Evolutionary conservation across 2,113 vertebrate species (phyloP).

Genomic region (Arenaria interpres): DNA sequence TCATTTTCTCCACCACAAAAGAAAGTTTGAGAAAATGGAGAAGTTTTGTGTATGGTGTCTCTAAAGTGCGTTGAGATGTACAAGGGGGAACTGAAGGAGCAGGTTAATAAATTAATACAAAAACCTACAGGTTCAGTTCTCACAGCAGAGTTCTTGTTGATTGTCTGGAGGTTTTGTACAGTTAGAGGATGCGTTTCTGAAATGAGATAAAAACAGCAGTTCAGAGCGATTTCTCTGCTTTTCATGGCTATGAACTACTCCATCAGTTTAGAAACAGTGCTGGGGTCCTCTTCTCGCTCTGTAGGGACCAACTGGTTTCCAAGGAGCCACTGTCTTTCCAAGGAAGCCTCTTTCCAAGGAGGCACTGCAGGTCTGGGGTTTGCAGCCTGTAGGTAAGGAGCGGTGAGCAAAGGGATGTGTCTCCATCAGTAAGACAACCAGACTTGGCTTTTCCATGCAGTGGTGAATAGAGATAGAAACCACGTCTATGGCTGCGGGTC

Average conservation of each 20-base stretch:
- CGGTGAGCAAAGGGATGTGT: neutral
- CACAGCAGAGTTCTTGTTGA: neutral
- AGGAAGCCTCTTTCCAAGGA: too few relatives aligned
- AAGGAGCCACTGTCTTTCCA: neutral
- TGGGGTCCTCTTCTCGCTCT: neutral
- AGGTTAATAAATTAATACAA: neutral
- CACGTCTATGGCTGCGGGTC: neutral
- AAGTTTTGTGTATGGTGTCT: fast-evolving
- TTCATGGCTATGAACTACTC: neutral
- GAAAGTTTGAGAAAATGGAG: neutral
- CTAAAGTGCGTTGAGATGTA: neutral
- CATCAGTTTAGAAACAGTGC: neutral
- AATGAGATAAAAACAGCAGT: neutral
- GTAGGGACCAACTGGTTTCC: neutral
- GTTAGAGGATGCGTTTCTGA: neutral
- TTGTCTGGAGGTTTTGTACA: neutral
- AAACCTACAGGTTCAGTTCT: neutral
- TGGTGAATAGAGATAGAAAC: neutral
- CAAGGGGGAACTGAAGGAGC: neutral
- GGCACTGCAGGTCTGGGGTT: neutral
- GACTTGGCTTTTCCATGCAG: neutral
- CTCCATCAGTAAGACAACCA: neutral
- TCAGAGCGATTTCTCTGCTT: neutral
- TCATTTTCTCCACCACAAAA: neutral
- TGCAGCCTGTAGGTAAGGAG: neutral